phyloP scores from a whole-genome alignment of 1,140 invertebrate genomes.

The Drosophila aff. region DNA sequence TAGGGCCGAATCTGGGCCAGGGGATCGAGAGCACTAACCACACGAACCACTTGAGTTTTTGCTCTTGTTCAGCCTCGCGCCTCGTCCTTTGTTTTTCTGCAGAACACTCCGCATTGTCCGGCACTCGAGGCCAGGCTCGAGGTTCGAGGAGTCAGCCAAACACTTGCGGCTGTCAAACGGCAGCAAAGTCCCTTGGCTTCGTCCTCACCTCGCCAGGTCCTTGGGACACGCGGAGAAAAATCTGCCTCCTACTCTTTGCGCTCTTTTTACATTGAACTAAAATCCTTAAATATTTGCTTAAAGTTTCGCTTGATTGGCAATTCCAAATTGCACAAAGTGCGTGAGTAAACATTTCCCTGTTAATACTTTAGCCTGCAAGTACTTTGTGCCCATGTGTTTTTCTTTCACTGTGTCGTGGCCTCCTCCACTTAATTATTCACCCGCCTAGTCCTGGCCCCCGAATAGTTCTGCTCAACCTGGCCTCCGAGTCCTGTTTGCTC shows the following conservation, averaged over 20 bases:
- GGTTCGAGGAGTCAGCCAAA: conserved; percentile 52
- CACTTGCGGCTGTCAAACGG: conserved; percentile 56
- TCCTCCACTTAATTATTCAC: conserved; percentile 60
- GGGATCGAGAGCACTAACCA: conserved; percentile 1
- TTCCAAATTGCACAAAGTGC: not conserved
- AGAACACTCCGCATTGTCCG: conserved; percentile 19
- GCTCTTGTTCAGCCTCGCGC: conserved; percentile 37
- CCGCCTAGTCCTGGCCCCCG: conserved; percentile 1
- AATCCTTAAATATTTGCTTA: not conserved
- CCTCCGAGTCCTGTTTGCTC: conserved; percentile 8
- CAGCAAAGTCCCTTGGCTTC: conserved; percentile 44
- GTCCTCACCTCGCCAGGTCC: not conserved
- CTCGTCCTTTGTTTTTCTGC: not conserved
- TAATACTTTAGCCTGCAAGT: not conserved
- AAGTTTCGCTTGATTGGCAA: not conserved
- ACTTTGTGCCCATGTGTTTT: not conserved
- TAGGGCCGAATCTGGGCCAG: conserved; percentile 27
- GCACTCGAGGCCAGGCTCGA: conserved; percentile 2
- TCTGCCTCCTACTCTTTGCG: not conserved
- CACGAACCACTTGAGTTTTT: conserved; percentile 19
- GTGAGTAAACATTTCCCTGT: not conserved
- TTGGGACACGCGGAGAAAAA: not conserved
- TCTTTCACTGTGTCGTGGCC: conserved; percentile 1
- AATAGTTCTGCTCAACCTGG: conserved; percentile 30
- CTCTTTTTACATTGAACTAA: not conserved